Conservation (phyloP, 2,888 invertebrate genomes). For the Tholera decimalis region DNA sequence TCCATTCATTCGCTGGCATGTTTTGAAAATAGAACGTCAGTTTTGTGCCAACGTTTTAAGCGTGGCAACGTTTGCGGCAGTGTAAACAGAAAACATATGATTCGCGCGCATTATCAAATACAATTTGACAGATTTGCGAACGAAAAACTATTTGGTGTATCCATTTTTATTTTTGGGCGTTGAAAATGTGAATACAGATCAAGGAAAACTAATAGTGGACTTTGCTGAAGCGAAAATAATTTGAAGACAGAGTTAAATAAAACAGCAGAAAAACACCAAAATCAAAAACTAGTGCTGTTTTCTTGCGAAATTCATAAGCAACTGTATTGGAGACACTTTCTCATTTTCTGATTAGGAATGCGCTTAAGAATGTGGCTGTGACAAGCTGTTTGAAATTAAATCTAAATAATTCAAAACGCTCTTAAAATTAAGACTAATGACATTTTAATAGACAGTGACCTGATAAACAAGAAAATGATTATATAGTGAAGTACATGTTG, state of each 20-base stretch:
- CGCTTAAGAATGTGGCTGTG: constrained; percentile 8
- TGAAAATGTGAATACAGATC: not conserved
- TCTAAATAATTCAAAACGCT: constrained; percentile 16
- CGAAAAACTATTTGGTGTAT: not conserved
- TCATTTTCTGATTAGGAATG: not conserved
- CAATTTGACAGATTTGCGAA: constrained; percentile 17
- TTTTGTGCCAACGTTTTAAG: constrained; percentile 69
- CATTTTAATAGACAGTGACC: constrained; percentile 49
- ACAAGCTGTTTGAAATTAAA: constrained; percentile 17
- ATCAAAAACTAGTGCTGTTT: too few species aligned
- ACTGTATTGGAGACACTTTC: not conserved
- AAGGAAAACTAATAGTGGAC: not conserved
- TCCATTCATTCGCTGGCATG: constrained; percentile 59
- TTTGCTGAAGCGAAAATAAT: not conserved
- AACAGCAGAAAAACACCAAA: too few species aligned
- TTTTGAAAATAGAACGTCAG: constrained; percentile 75
- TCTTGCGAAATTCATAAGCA: constrained; percentile 1
- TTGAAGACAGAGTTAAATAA: not conserved
- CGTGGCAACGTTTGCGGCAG: constrained; percentile 47
- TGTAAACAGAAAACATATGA: constrained; percentile 77
- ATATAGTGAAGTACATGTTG: constrained; percentile 13
- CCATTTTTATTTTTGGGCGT: not conserved
- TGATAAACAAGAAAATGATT: constrained; percentile 22
- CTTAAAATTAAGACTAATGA: constrained; percentile 48
- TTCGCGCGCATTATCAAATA: constrained; percentile 51